Base-by-base conservation (phyloP, 2,113 vertebrate genomes). In the Campylomormyrus numenius region DNA sequence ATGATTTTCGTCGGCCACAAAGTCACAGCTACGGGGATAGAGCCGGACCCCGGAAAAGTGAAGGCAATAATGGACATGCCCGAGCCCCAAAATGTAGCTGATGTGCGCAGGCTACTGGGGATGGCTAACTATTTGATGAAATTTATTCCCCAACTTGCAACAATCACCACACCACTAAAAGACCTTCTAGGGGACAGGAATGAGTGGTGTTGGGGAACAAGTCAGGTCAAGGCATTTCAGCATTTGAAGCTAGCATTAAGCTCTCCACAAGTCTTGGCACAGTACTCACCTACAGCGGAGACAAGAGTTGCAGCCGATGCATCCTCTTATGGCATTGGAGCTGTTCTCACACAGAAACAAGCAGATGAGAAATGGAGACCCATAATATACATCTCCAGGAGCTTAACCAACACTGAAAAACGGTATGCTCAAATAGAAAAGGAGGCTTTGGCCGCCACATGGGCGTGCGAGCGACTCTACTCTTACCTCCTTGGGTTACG, bases 91-190 rank as follows among this genome's bases (percentile, higher is more conserved):
- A 15, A 17, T 0, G 66, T 88, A 3, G 89, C 88, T 5, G 90
- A 39, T 0, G 84, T 91, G 48, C 84, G 27, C 9, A 89, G 90
- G 89, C 27, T 92, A 11, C 88, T 92, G 85, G 90, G 91, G 0
- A 92, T 91, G 88, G 91, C 88, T 48, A 90, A 92, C 19, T 91
- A 90, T 46, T 13, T 91, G 1, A 35, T 74, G 5, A 91, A 89
- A 66, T 91, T 90, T 52, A 31, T 90, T 8, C 88, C 89, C 7
- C 86, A 90, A 24, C 52, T 56, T 56, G 17, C 52, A 56, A 46
- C 46, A 1, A 46, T 46, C 46, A 46, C 52, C 17, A 15, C 52
- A 19, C 52, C 52, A 3, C 17, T 56, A 19, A 56, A 56, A 27
- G 19, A 70, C 19, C 62, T 70, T 9, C 83, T 85, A 6, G 3